Conservation (phyloP, 2,888 invertebrate species). For the Ectemnius lituratus region DNA sequence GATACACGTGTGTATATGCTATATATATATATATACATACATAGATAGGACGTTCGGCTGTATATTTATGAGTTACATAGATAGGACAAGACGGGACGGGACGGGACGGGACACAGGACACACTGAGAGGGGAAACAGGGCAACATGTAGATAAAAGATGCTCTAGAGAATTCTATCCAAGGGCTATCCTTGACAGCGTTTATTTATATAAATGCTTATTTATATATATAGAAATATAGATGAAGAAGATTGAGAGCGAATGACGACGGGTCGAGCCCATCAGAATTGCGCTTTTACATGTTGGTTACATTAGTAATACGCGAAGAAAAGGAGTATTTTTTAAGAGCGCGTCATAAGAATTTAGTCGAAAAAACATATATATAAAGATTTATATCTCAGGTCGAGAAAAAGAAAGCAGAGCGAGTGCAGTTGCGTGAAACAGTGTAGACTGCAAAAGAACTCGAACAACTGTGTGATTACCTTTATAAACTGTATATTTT, state of each 20-base stretch:
- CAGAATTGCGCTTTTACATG: conserved; percentile 51
- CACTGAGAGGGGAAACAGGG: conserved; percentile 37
- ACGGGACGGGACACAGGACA: conserved; percentile 34
- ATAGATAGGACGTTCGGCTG: conserved; percentile 21
- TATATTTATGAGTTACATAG: conserved; percentile 38
- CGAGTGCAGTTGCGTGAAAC: conserved; percentile 13
- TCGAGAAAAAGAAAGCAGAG: conserved; percentile 40
- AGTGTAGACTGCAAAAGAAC: conserved; percentile 47
- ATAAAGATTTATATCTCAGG: conserved; percentile 56
- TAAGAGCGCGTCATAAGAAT: conserved; percentile 47
- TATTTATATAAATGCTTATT: conserved; percentile 52
- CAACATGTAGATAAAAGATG: conserved; percentile 24
- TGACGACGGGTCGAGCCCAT: too few species aligned
- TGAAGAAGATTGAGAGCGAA: too few species aligned
- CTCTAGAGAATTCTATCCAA: too few species aligned
- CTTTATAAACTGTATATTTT: conserved; percentile 76
- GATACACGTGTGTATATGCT: conserved; percentile 7
- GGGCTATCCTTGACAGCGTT: conserved; percentile 52
- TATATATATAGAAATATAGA: conserved; percentile 22
- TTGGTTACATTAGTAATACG: conserved; percentile 46
- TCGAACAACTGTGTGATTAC: conserved; percentile 73
- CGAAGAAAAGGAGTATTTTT: conserved; percentile 64
- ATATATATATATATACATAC: conserved; percentile 32
- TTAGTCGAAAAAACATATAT: conserved; percentile 37
- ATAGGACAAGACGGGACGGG: conserved; percentile 45